These are phyloP conservation scores for Palythoa heliodiscus DNA, from an alignment of 92 coral and sea anemone species.

Conservation along the genomic window DNA sequence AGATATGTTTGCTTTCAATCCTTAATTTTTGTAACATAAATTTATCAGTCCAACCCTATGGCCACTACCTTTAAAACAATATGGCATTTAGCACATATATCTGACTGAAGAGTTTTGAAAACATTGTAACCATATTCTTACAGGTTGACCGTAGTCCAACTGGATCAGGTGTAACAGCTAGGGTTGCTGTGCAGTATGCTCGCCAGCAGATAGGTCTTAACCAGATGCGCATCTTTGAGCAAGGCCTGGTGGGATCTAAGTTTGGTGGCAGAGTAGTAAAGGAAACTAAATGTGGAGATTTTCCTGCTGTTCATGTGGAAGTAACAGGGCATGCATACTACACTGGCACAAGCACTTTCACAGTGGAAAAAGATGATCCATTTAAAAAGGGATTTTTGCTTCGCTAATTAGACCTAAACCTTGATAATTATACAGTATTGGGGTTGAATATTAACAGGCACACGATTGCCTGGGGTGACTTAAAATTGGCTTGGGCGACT, in stretches of 20 bases:
- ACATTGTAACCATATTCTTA: background rate
- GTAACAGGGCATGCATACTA: conserved; percentile 92
- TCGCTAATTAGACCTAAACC: conserved; percentile 30
- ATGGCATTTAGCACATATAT: too few species aligned
- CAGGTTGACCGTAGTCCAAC: conserved; percentile 96
- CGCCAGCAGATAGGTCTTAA: conserved; percentile 77
- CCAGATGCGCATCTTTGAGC: conserved; percentile 80
- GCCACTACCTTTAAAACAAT: too few species aligned
- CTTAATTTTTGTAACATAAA: too few species aligned
- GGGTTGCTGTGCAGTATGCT: conserved; percentile 94
- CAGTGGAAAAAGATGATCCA: conserved; percentile 89
- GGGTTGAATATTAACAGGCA: too few species aligned
- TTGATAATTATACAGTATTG: too few species aligned
- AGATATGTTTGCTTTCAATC: too few species aligned
- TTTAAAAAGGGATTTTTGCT: conserved; percentile 83
- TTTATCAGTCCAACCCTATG: too few species aligned
- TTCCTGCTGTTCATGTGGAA: conserved; percentile 95
- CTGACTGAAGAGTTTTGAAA: too few species aligned
- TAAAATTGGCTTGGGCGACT: too few species aligned
- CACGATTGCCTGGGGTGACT: too few species aligned
- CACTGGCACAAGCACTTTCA: conserved; percentile 85
- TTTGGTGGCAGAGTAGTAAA: conserved; percentile 88
- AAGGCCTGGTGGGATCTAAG: conserved; percentile 86
- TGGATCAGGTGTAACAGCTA: conserved; percentile 98
- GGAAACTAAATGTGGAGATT: conserved; percentile 89